A percentile compares a stretch with the other conserved stretches of the same genome.
These are phyloP conservation scores for Zaprionus camerounensis DNA, from an alignment of 1,140 invertebrate genomes.

Conservation along the genomic window DNA sequence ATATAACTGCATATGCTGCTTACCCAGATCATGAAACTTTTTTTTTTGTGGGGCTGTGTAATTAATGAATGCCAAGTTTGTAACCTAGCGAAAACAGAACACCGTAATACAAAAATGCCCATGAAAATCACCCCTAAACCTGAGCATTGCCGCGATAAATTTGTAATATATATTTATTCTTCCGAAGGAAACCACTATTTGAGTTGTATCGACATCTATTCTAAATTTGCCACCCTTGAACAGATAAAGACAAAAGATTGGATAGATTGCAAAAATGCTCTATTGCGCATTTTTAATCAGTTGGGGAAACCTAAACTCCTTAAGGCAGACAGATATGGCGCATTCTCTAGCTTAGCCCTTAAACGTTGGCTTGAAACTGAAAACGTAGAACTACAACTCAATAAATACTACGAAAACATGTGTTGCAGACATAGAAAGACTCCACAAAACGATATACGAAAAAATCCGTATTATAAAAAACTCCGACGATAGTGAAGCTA, in stretches of 20 bases:
- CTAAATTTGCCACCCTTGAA: slow-evolving; percentile 21
- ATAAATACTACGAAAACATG: slow-evolving; percentile 4
- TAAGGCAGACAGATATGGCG: slow-evolving; percentile 11
- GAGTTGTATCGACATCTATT: slow-evolving; percentile 10
- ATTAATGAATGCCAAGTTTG: too few relatives aligned
- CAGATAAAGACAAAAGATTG: slow-evolving; percentile 1
- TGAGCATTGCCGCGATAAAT: slow-evolving; percentile 16
- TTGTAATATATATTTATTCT: slow-evolving; percentile 13
- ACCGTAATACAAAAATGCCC: background rate
- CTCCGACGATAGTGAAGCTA: background rate
- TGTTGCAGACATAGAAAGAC: slow-evolving; percentile 5
- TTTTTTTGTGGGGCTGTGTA: too few relatives aligned
- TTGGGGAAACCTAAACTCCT: background rate
- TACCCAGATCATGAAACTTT: too few relatives aligned
- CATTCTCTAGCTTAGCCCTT: slow-evolving; percentile 3
- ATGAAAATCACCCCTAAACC: slow-evolving; percentile 8
- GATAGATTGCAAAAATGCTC: slow-evolving; percentile 9
- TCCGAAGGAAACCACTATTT: slow-evolving; percentile 7
- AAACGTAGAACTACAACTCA: background rate
- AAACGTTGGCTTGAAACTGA: slow-evolving; percentile 14
- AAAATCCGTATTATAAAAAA: slow-evolving; percentile 13
- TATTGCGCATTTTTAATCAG: slow-evolving; percentile 12
- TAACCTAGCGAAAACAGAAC: too few relatives aligned
- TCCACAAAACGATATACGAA: slow-evolving; percentile 14
- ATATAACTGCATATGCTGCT: too few relatives aligned